Evolutionary conservation across 2,113 vertebrate genomes (phyloP), one percentile per base, ranked within the genome.

Genomic region (Silurus asotus): DNA sequence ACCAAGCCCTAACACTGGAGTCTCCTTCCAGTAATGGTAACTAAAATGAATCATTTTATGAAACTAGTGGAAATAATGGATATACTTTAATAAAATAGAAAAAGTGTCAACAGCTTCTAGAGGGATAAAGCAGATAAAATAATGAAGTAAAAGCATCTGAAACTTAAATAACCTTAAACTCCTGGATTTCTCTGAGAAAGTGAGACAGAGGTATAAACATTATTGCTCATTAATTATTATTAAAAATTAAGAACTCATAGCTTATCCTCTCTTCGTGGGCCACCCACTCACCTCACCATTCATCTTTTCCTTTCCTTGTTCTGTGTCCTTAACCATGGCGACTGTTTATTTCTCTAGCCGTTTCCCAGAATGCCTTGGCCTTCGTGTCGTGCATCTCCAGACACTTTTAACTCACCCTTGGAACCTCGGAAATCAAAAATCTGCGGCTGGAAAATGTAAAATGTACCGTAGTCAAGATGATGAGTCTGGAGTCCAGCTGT

Each of bases 401-500:
- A 81, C 85, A 78, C 82, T 89, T 90, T 88, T 78, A 87, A 78
- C 78, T 89, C 85, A 58, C 55, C 78, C 82, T 91, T 78, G 86
- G 87, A 83, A 85, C 72, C 72, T 28, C 55, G 83, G 58, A 67
- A 83, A 81, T 79, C 55, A 59, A 88, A 91, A 83, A 89, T 88
- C 58, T 15, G 75, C 4, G 65, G 67, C 67, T 88, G 81, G 85
- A 90, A 88, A 90, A 87, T 87, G 65, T 37, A 90, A 88, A 90
- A 86, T 87, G 84, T n/a, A 48, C 81, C 70, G 51, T 70, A 83
- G 19, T 69, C 55, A 51, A 69, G 64, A 81, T 75, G 56, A 75
- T 4, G 79, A 87, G 90, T 92, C 94, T 94, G 92, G 91, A 81
- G 70, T 92, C 89, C 93, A 95, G 93, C 93, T 95, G 93, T 91